phyloP scores from a whole-genome alignment of 2,888 invertebrate species.

The Neocrepidodera transversa region DNA sequence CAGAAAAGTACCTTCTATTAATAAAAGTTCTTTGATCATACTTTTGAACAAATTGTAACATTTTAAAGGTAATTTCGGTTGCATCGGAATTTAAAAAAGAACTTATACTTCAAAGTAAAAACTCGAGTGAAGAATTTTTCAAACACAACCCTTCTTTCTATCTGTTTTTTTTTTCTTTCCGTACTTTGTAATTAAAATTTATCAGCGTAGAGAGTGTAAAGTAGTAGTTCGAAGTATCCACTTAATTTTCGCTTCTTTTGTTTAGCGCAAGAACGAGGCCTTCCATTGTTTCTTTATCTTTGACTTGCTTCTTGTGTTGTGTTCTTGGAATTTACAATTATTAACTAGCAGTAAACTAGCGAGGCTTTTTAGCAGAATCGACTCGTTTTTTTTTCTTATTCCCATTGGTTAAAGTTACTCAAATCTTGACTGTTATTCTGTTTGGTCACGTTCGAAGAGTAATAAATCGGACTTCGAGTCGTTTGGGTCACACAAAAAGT shows the following conservation, averaged over 20 bases:
- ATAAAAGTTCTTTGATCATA: too few species aligned
- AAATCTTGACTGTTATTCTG: slow-evolving; percentile 2
- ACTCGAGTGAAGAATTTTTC: too few species aligned
- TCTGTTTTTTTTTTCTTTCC: too few species aligned
- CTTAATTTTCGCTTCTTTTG: slow-evolving; percentile 11
- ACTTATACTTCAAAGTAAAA: too few species aligned
- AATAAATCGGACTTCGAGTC: slow-evolving; percentile 8
- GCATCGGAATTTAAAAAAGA: too few species aligned
- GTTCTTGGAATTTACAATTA: slow-evolving; percentile 6
- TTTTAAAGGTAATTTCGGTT: too few species aligned
- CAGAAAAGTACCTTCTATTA: too few species aligned
- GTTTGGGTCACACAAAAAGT: slow-evolving; percentile 4
- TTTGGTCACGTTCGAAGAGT: slow-evolving; percentile 10
- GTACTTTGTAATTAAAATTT: slow-evolving; percentile 2
- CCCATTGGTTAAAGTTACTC: slow-evolving; percentile 5
- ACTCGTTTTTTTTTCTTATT: background rate
- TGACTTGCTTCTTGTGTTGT: slow-evolving; percentile 1
- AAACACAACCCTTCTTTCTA: too few species aligned
- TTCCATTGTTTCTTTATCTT: slow-evolving; percentile 15
- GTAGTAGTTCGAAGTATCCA: slow-evolving; percentile 3
- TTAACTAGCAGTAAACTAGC: slow-evolving; percentile 8
- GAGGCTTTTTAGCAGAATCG: slow-evolving; percentile 5
- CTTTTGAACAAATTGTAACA: too few species aligned
- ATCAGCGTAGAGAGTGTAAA: slow-evolving; percentile 5
- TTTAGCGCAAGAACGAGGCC: background rate